Percentiles rank a stretch among this genome's conserved stretches.
phyloP scores from a whole-genome alignment of 2,113 vertebrate species.

The Actinemys pallida region DNA sequence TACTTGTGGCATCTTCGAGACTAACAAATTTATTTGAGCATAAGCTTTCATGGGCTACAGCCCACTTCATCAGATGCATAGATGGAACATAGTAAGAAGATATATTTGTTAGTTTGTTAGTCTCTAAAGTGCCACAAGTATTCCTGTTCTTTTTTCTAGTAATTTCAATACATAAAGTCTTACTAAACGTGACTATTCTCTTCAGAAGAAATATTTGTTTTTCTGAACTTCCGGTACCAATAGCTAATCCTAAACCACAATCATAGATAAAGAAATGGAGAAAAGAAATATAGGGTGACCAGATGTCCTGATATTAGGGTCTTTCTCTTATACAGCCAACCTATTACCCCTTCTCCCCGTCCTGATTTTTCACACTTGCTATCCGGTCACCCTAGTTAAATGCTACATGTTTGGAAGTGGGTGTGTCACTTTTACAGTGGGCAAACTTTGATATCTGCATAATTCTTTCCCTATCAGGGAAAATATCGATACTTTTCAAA shows the following conservation, averaged over 20 bases:
- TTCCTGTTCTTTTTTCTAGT: not conserved
- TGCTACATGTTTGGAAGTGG: accelerated
- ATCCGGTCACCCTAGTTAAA: not conserved
- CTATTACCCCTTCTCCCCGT: no score
- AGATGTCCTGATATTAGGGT: no score
- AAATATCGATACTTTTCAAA: not conserved
- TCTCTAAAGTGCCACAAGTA: no score
- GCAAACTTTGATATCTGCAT: not conserved
- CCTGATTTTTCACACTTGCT: no score
- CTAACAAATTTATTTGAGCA: no score
- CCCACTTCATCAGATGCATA: no score
- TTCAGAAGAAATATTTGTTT: slow-evolving; percentile 4
- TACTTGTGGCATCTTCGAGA: no score
- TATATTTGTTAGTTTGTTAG: no score
- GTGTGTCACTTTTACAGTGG: not conserved
- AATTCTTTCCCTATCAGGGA: not conserved
- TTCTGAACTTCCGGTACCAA: not conserved
- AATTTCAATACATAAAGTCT: slow-evolving; percentile 52
- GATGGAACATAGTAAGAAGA: no score
- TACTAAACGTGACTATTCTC: not conserved
- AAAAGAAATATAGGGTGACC: not conserved
- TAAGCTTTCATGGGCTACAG: no score
- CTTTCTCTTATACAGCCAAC: no score
- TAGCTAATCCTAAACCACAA: not conserved
- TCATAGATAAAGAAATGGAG: not conserved